Base-by-base conservation (phyloP, 2,113 vertebrate species). In the Toxostoma redivivum region DNA sequence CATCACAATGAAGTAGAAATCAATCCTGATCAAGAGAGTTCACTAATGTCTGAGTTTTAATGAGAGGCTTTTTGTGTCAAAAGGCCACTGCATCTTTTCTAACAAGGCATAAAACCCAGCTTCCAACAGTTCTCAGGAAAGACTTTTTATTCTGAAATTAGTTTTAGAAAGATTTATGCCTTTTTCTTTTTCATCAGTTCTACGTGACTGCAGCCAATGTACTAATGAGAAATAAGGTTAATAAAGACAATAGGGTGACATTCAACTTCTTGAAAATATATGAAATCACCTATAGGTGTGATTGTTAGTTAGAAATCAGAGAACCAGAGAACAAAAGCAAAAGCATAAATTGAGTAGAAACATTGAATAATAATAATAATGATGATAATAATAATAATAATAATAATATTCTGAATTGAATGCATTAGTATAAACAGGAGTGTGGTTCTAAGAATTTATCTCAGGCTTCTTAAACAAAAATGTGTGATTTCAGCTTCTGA, bases 31-130 rank as follows among this genome's bases (percentile, higher is more conserved):
- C 85, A 92, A 94, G 82, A 67, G 76, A 92, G 71, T 76, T 91
- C 76, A 72, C 72, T 85, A 66, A 82, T 64, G 53, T 53, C 65
- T 81, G 77, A 62, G 94, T 85, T 94, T 88, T 96, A 96, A 96
- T 94, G 73, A 88, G 91, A 77, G 13, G 24, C 15, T 92, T 90
- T 93, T 91, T 76, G 51, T 76, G 76, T 77, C 82, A 87, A 92
- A 95, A 95, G 64, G 57, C 38, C 53, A 62, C 33, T 40, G n/a
- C 23, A 50, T 77, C 81, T 91, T 92, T 82, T 77, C 44, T 92
- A 94, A 77, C 28, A 84, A 88, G 35, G 15, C 35, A 81, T 31
- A 74, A 81, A 92, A 92, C 7, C 0, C 45, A 94, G 37, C 12
- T 90, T 92, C 47, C 14, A 64, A 83, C 18, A 74, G 44, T 57